phyloP scores from a whole-genome alignment of 2,113 vertebrate species.

The Oryzias javanicus region DNA sequence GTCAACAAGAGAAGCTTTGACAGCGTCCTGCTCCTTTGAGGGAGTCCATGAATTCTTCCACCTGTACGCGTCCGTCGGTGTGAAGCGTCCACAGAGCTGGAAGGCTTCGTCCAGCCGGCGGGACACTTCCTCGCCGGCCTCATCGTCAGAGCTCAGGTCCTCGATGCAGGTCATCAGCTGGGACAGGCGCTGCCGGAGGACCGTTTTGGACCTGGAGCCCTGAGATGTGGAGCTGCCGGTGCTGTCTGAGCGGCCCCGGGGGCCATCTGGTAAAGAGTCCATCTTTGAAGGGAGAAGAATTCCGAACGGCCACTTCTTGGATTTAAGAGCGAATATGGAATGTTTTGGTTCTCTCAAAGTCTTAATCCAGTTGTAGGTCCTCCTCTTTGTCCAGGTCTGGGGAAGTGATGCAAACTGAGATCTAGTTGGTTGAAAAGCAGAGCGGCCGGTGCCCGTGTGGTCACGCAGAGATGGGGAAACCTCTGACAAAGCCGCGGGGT shows the following conservation, averaged over 20 bases:
- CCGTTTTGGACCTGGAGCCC: conserved; percentile 59
- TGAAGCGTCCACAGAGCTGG: conserved; percentile 71
- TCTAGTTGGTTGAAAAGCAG: no score
- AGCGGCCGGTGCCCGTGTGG: conserved; percentile 25
- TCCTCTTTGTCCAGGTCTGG: conserved; percentile 20
- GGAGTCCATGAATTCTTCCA: conserved; percentile 22
- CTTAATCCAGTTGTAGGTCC: conserved; percentile 9
- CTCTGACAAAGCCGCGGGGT: conserved; percentile 42
- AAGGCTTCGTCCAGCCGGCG: conserved; percentile 82
- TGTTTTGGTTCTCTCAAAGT: conserved; percentile 19
- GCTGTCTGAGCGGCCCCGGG: conserved; percentile 69
- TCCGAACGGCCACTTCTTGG: background rate
- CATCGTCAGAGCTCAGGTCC: conserved; percentile 81
- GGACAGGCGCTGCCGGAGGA: conserved; percentile 80
- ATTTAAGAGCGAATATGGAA: background rate
- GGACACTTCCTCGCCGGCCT: conserved; percentile 80
- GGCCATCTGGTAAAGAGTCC: conserved; percentile 42
- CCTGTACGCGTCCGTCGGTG: conserved; percentile 71
- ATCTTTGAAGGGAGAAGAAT: conserved; percentile 32
- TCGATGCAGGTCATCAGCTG: conserved; percentile 82
- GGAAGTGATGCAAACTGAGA: conserved; percentile 14
- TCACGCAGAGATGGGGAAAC: conserved; percentile 27
- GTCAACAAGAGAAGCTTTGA: no score
- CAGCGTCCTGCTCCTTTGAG: background rate
- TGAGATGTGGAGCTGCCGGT: conserved; percentile 72